Percentiles rank a stretch among this genome's conserved stretches.
Conservation (phyloP, 92 coral and sea anemone species). For the Pocillopora grandis region DNA sequence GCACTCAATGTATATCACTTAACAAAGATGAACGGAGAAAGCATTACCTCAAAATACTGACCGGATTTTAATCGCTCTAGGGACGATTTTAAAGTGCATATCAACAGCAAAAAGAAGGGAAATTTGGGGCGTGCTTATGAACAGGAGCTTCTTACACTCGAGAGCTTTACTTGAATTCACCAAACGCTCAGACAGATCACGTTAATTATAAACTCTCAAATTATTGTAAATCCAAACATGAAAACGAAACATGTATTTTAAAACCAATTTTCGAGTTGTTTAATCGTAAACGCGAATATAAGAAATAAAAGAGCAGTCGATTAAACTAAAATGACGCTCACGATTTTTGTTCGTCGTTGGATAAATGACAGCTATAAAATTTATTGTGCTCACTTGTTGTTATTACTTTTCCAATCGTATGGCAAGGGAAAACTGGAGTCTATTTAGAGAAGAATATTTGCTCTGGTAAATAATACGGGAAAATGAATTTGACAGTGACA, state of each 20-base stretch:
- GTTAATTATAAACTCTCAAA: neutral
- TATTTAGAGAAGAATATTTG: neutral
- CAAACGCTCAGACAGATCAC: neutral
- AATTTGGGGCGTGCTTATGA: slow-evolving; percentile 6
- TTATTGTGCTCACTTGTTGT: neutral
- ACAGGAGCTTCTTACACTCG: slow-evolving; percentile 14
- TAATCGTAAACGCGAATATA: neutral
- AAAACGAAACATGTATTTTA: slow-evolving; percentile 2
- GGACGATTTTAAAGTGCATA: neutral
- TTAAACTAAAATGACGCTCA: neutral
- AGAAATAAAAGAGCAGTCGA: neutral
- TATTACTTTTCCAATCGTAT: neutral
- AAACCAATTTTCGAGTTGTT: neutral
- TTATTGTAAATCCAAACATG: slow-evolving; percentile 8
- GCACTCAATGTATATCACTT: slow-evolving; percentile 32
- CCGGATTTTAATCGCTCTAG: neutral
- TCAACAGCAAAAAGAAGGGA: neutral
- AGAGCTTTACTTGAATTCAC: neutral
- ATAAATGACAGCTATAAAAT: slow-evolving; percentile 1
- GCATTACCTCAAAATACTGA: neutral
- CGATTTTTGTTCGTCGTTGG: neutral
- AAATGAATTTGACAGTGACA: slow-evolving; percentile 7
- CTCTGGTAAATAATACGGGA: neutral
- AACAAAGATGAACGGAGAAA: slow-evolving; percentile 9
- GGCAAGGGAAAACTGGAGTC: neutral